phyloP scores from a whole-genome alignment of 2,113 vertebrate genomes.

The Podocnemis expansa region DNA sequence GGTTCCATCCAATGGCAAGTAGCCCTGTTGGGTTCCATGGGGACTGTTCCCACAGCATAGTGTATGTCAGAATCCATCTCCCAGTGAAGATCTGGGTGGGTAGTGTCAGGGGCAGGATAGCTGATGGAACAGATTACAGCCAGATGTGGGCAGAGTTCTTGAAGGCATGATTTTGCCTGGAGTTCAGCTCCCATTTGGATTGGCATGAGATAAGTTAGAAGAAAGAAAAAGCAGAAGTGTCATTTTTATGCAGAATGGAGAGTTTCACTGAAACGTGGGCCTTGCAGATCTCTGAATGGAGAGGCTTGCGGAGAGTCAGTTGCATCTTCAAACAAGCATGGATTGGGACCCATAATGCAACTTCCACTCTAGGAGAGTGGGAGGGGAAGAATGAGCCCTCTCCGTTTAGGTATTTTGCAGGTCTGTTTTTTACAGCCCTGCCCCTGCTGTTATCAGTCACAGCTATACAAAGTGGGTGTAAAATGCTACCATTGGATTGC shows the following conservation, averaged over 20 bases:
- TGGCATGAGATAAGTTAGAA: not conserved
- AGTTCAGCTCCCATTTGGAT: not conserved
- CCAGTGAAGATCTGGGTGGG: accelerated
- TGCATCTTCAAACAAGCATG: not conserved
- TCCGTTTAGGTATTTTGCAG: not conserved
- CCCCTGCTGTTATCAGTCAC: not conserved
- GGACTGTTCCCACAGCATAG: not conserved
- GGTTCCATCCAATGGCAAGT: too few relatives aligned
- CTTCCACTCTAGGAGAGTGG: not conserved
- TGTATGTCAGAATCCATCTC: accelerated
- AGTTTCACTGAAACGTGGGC: not conserved
- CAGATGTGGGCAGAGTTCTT: not conserved
- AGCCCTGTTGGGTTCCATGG: accelerated
- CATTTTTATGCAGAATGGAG: not conserved
- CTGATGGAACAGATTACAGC: not conserved
- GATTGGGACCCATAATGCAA: too few relatives aligned
- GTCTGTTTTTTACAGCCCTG: not conserved
- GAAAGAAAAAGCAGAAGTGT: not conserved
- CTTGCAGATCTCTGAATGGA: not conserved
- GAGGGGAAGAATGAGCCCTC: too few relatives aligned
- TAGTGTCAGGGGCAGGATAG: accelerated
- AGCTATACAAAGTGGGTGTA: too few relatives aligned
- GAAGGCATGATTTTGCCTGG: not conserved
- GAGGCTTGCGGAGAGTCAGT: too few relatives aligned
- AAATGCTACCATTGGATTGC: not conserved